phyloP scores from a whole-genome alignment of 2,797 vertebrate species.

The Enteromius afrohamiltoni region DNA sequence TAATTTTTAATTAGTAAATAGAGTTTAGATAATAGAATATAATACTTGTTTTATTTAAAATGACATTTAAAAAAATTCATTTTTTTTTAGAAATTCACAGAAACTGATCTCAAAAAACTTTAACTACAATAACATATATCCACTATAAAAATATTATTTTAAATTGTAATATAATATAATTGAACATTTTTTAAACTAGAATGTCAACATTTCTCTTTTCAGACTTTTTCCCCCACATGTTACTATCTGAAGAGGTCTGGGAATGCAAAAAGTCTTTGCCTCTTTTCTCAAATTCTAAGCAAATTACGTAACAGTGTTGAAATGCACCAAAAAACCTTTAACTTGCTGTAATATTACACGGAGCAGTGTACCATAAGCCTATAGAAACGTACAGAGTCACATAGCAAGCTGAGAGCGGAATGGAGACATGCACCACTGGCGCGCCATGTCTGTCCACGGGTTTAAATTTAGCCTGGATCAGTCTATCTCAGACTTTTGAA shows the following conservation, averaged over 20 bases:
- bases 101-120: not conserved
- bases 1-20: not conserved
- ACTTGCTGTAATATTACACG: conserved; percentile 39
- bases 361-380: conserved; percentile 48
- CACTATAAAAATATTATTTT: not conserved
- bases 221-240: not conserved
- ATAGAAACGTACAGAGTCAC: conserved; percentile 34
- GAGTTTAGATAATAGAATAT: not conserved
- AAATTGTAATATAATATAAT: not conserved
- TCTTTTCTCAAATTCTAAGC: not conserved
- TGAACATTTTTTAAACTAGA: not conserved
- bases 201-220: not conserved
- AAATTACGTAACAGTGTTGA: conserved; percentile 45
- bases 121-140: not conserved
- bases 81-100: not conserved
- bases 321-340: conserved; percentile 49
- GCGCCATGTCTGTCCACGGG: conserved; percentile 77
- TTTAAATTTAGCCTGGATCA: conserved; percentile 79
- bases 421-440: conserved; percentile 72
- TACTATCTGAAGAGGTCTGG: not conserved
- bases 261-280: not conserved
- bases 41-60: not conserved
- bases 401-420: conserved; percentile 64
- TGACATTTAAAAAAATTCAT: not conserved
- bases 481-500: conserved; percentile 53